Base-by-base conservation (phyloP, 2,113 vertebrate genomes). In the Apeltes quadracus region DNA sequence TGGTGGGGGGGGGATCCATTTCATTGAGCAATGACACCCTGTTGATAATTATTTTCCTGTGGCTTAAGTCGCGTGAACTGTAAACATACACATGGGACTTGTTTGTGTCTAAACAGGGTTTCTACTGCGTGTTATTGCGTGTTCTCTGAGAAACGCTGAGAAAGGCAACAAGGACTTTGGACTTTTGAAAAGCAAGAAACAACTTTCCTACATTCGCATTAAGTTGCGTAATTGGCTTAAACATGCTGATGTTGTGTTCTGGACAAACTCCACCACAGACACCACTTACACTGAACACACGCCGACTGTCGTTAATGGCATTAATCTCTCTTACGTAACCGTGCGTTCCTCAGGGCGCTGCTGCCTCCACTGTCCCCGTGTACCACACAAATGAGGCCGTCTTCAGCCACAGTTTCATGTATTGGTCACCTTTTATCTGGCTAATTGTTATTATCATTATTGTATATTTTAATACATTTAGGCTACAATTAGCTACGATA, bases 281-380 rank as follows among this genome's bases (percentile, higher is more conserved):
- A 20, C 7, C n/a, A n/a, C n/a, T n/a, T n/a, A 76, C 53, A 63
- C 71, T 66, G 62, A 72, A 67, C 68, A 75, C 73, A 38, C 53
- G 67, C 61, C 22, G 32, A 23, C 55, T 25, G 41, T 87, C 87
- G 75, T 61, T 78, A 90, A 87, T 83, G 74, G 84, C 76, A 89
- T 90, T 84, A 79, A 83, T 86, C 82, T 75, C 58, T 48, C 15
- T 90, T 86, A 78, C 18, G 5, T 87, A 88, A 89, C 62, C 59
- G 64, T 48, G 65, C 87, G 90, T 91, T 90, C 84, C 82, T 83
- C 83, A 81, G 72, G 20, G 69, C 13, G n/a, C 75, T 78, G 70
- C 76, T 68, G 87, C 76, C 79, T 50, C 73, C 66, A 27, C 68
- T 81, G 84, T 78, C 88, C 78, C 76, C 61, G 4, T 25, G 61